Conservation (phyloP, 1,140 invertebrate species). For the Yoshiicerus persimilis region DNA sequence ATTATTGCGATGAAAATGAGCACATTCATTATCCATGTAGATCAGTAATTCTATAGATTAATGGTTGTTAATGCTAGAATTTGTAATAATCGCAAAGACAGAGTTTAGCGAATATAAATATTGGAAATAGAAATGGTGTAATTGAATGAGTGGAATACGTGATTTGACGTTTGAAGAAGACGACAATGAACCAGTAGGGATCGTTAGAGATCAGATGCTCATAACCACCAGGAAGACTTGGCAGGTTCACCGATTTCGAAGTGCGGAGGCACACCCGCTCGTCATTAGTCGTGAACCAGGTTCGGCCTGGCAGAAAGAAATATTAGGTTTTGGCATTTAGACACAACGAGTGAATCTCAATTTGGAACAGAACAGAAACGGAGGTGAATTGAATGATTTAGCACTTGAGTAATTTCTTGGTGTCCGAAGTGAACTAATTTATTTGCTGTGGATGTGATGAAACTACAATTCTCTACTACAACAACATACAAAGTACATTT, state of each 20-base stretch:
- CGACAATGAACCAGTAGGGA: not conserved
- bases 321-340: constrained; percentile 10
- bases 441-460: not conserved
- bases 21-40: no score
- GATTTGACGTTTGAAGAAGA: not conserved
- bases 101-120: no score
- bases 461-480: not conserved
- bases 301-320: not conserved
- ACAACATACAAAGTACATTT: not conserved
- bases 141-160: not conserved
- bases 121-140: not conserved
- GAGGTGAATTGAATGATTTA: not conserved
- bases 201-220: not conserved
- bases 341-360: not conserved
- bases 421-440: not conserved
- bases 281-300: not conserved
- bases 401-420: constrained; percentile 13
- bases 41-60: no score
- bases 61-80: no score
- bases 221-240: constrained; percentile 16
- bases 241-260: not conserved
- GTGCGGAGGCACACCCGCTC: constrained; percentile 9
- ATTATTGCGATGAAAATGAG: no score
- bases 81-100: no score
- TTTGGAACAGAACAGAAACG: not conserved